Evolutionary conservation across 2,113 vertebrate genomes (phyloP), one percentile per base, ranked within the genome.

Genomic region (Rhynchomys soricoides): DNA sequence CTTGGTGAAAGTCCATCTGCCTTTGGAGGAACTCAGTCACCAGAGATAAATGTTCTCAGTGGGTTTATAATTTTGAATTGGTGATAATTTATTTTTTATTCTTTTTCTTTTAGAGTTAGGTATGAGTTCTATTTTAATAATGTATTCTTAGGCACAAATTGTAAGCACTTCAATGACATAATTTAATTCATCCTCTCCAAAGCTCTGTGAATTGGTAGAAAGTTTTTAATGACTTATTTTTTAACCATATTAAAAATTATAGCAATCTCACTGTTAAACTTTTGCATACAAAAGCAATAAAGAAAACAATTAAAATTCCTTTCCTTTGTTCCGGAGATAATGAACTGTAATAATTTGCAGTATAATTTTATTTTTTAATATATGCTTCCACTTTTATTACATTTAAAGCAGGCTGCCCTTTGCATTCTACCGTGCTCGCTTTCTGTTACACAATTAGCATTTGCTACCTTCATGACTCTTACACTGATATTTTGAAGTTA

Each of bases 111-210:
- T 95, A 93, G 94, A 96, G 43, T 73, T 86, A 57, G 45, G 4
- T 77, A 40, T 92, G 34, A 85, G 34, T 94, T 95, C 95, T 94
- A 66, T 95, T 96, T 96, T 88, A 96, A 93, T 95, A 75, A 93
- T 79, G 50, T 59, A 93, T 85, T 90, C 62, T 95, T 92, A 90
- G 81, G 55, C 79, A 88, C 90, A 90, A 97, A 82, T 89, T 71
- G 24, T 85, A 92, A 82, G 70, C 52, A 85, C 64, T 95, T 40
- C 74, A 40, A 93, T 86, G 93, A 95, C 40, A 2, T 81, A 86
- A 81, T 93, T 90, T 71, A 96, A 94, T 96, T 97, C 74, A 68
- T 93, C 50, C 57, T 90, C 64, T 66, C 22, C 62, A 89, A 55
- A 94, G 50, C 52, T 17, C 7, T 85, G 22, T 17, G 34, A 95